Percentiles rank a stretch among this genome's conserved stretches.
phyloP scores from a whole-genome alignment of 2,888 invertebrate species.

The Diachrysia chrysitis region DNA sequence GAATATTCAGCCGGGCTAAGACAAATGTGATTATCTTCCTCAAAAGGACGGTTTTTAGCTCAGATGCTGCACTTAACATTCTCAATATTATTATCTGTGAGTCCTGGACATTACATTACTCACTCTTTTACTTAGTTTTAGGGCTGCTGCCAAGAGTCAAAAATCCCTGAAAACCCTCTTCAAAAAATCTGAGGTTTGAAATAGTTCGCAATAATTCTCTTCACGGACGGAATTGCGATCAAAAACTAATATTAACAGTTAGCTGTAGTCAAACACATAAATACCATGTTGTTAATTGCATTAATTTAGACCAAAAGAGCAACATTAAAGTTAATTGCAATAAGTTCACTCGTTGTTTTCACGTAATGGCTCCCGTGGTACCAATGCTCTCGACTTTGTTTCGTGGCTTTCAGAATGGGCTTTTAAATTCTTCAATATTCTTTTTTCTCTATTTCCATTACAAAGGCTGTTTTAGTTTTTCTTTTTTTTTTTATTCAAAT shows the following conservation, averaged over 20 bases:
- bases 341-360: slow-evolving; percentile 1
- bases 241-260: background rate
- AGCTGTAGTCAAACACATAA: background rate
- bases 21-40: background rate
- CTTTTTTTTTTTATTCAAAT: background rate
- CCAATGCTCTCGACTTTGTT: slow-evolving; percentile 3
- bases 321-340: background rate
- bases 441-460: background rate
- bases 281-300: background rate
- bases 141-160: background rate
- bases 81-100: background rate
- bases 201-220: no score
- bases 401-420: background rate
- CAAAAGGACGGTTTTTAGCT: background rate
- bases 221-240: background rate
- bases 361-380: background rate
- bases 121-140: background rate
- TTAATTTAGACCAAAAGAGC: background rate
- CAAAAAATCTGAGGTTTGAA: background rate
- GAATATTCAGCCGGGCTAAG: background rate
- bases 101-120: background rate
- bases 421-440: background rate
- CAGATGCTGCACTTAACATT: background rate
- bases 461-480: no score
- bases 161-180: no score